Conservation (phyloP, 1,140 invertebrate species). For the Hetaerina americana region DNA sequence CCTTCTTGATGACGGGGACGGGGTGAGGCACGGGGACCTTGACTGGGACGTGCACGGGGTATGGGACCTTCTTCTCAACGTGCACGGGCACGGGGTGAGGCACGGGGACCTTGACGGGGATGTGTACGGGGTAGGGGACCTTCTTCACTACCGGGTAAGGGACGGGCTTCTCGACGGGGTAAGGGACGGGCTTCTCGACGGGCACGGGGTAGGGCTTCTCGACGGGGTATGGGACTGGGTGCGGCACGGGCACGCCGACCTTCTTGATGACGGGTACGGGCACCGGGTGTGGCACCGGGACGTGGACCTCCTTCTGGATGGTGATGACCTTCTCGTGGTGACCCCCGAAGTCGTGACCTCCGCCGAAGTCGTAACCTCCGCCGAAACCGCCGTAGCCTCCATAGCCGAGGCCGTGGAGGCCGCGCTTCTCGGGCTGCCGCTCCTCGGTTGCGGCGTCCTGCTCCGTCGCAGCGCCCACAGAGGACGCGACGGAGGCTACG, state of each 20-base stretch:
- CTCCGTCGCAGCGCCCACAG: not conserved
- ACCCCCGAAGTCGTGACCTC: constrained; percentile 16
- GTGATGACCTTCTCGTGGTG: constrained; percentile 32
- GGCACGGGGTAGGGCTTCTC: constrained; percentile 16
- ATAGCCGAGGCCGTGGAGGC: not conserved
- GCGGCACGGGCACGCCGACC: constrained; percentile 20
- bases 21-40: constrained; percentile 10
- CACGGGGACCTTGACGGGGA: constrained; percentile 18
- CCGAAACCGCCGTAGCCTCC: not conserved
- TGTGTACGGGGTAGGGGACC: constrained; percentile 18
- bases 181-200: constrained; percentile 10
- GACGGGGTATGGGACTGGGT: constrained; percentile 17
- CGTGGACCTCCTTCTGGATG: constrained; percentile 32
- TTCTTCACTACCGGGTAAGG: not conserved
- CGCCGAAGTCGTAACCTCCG: not conserved
- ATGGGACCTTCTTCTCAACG: constrained; percentile 16
- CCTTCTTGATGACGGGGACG: not conserved
- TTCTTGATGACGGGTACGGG: constrained; percentile 30
- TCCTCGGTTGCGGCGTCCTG: not conserved
- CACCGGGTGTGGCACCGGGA: constrained; percentile 30
- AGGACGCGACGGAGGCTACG: not conserved
- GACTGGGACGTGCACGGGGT: constrained; percentile 14
- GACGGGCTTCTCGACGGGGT: constrained; percentile 14
- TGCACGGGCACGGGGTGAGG: constrained; percentile 17
- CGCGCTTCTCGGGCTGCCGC: not conserved